phyloP scores from a whole-genome alignment of 2,888 invertebrate genomes.

The Dicycla oo region DNA sequence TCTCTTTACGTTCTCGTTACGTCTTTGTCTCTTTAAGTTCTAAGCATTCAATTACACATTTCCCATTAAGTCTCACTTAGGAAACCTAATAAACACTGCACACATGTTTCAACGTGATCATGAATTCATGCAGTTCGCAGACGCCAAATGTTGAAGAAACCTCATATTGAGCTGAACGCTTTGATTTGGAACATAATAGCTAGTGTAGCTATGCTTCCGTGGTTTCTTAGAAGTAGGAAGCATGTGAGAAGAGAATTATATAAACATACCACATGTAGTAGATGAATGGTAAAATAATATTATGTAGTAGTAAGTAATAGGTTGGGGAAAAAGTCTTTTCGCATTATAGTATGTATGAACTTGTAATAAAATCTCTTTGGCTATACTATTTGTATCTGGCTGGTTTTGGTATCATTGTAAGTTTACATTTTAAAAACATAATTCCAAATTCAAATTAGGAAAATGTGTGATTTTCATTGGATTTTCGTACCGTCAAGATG shows the following conservation, averaged over 20 bases:
- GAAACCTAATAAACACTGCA: conserved; percentile 37
- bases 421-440: too few species aligned
- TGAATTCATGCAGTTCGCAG: conserved; percentile 38
- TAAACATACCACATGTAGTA: background rate
- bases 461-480: too few species aligned
- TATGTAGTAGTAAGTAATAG: too few species aligned
- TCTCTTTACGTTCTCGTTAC: too few species aligned
- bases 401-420: too few species aligned
- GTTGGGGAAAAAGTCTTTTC: too few species aligned
- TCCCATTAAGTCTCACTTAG: conserved; percentile 27
- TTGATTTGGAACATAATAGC: conserved; percentile 50
- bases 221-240: conserved; percentile 3
- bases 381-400: too few species aligned
- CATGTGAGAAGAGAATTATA: background rate
- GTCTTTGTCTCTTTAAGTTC: too few species aligned
- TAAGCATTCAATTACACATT: conserved; percentile 40
- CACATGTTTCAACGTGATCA: conserved; percentile 35
- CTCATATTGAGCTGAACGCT: conserved; percentile 31
- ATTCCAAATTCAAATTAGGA: too few species aligned
- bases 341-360: too few species aligned
- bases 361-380: too few species aligned
- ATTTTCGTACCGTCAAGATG: too few species aligned
- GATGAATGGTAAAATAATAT: background rate
- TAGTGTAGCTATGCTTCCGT: conserved; percentile 4
- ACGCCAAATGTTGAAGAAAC: conserved; percentile 39